Evolutionary conservation across 2,113 vertebrate genomes (phyloP), one percentile per base, ranked within the genome.

Genomic region (Eurypyga helias): DNA sequence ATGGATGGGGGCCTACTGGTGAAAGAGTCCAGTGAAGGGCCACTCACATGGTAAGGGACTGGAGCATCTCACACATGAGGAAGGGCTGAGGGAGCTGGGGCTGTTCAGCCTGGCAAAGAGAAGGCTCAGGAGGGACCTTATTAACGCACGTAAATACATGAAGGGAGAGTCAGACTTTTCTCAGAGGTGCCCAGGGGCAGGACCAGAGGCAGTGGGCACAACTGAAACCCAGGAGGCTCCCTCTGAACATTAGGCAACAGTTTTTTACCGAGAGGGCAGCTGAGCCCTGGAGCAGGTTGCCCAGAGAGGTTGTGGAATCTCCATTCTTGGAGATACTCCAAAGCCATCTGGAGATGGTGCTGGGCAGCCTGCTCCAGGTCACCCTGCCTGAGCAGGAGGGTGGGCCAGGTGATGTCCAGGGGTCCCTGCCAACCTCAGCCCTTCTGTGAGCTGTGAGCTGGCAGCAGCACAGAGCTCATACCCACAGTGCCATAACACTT

Each of bases 301-400:
- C 8, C 4, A 15, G 43, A 58, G 51, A 45, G 9, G 11, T 60
- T 60, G 31, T 64, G 77, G 20, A 43, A 5, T 36, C 17, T 83
- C 24, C 0, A 0, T 31, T 70, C 46, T n/a, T 64, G 52, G 43
- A 76, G 58, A 69, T 26, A 51, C 8, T 55, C 25, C 54, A 10
- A 64, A 51, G n/a, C 20, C 6, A 0, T 6, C 21, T n/a, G n/a
- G 65, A 38, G 1, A 0, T 17, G 49, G 70, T 12, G 20, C n/a
- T 60, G 71, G 24, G 46, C 51, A 70, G 29, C 20, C 29, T 61
- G 57, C 6, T 46, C 21, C 51, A 80, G 58, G 72, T 77, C 34
- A 54, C 58, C 38, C 33, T 80, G 52, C 77, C 23, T 33, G 72
- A 52, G 29, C 31, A 28, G n/a, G 13, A 10, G 9, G 10, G 1